Conservation (phyloP, 2,113 vertebrate species). For the Phylloscopus trochilus region DNA sequence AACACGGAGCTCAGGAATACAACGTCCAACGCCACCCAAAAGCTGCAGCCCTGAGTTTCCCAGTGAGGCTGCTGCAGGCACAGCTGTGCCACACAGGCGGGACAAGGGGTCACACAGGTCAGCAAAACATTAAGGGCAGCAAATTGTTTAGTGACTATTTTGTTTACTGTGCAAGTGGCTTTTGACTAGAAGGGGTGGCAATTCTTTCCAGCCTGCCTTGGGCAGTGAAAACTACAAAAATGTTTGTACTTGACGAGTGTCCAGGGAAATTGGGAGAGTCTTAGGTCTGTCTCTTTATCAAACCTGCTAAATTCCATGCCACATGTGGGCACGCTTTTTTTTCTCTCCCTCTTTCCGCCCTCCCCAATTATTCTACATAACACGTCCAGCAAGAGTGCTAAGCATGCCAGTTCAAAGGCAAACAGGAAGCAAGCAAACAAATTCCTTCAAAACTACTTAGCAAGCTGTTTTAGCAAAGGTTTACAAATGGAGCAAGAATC, state of each 20-base stretch:
- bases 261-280: not conserved
- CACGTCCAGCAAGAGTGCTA: not conserved
- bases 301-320: not conserved
- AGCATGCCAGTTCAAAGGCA: not conserved
- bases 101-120: not conserved
- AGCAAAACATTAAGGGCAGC: slow-evolving; percentile 35
- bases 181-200: not conserved
- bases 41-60: fast-evolving
- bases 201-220: slow-evolving; percentile 2
- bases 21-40: fast-evolving
- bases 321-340: not conserved
- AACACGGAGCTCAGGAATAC: not conserved
- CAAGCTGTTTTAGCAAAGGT: not conserved
- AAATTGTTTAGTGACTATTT: slow-evolving; percentile 26
- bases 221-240: slow-evolving; percentile 18
- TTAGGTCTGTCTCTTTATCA: not conserved
- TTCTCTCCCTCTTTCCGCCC: not conserved
- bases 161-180: slow-evolving; percentile 25
- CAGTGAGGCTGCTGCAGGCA: not conserved
- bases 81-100: not conserved
- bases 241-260: not conserved
- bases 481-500: not conserved
- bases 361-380: not conserved
- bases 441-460: not conserved
- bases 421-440: not conserved